These are phyloP conservation scores for Drosophila stalkeri DNA, from an alignment of 2,888 invertebrate genomes.

Conservation along the genomic window DNA sequence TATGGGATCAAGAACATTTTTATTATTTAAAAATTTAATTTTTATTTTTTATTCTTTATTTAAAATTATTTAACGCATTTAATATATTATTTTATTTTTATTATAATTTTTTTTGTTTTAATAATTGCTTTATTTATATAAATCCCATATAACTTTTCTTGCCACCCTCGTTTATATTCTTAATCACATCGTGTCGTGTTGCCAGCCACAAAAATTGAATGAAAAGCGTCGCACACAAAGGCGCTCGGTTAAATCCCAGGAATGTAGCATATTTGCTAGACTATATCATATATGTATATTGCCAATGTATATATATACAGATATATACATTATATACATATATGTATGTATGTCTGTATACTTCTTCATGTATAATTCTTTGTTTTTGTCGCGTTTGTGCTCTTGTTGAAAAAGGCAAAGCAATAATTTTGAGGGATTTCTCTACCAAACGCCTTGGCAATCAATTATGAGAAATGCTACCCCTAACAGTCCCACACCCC, in stretches of 20 bases:
- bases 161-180: constrained; percentile 12
- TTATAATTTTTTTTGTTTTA: neutral
- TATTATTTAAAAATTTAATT: too few species aligned
- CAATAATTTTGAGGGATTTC: constrained; percentile 71
- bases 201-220: constrained; percentile 69
- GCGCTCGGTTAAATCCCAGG: constrained; percentile 64
- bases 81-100: neutral
- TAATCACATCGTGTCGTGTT: constrained; percentile 42
- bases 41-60: too few species aligned
- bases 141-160: neutral
- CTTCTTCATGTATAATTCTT: constrained; percentile 47
- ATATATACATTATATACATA: neutral
- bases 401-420: constrained; percentile 47
- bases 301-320: constrained; percentile 8
- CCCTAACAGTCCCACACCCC: neutral
- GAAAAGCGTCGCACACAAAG: constrained; percentile 65
- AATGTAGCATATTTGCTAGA: constrained; percentile 76
- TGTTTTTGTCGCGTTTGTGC: constrained; percentile 52
- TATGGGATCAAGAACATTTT: neutral
- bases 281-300: constrained; percentile 33
- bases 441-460: constrained; percentile 69
- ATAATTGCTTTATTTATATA: neutral
- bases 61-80: too few species aligned
- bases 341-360: constrained; percentile 17
- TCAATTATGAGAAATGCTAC: constrained; percentile 65